Evolutionary conservation across 2,113 vertebrate species (phyloP).

Genomic region (Phycodurus eques): DNA sequence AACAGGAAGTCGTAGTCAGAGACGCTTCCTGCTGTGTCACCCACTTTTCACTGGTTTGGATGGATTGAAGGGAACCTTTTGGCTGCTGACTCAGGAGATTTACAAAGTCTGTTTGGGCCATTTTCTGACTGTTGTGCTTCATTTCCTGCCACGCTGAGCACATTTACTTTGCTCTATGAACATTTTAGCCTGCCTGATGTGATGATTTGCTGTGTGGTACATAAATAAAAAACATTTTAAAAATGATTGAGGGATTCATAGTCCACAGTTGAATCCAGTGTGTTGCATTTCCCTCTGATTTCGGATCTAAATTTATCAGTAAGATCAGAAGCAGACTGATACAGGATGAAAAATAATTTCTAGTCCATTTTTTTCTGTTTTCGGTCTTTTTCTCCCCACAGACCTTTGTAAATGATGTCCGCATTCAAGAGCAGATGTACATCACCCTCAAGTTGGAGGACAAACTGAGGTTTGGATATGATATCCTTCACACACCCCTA

Average conservation of each 20-base stretch:
- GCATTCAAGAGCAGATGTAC: constrained; percentile 97
- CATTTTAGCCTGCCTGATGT: neutral
- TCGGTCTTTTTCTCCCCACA: constrained; percentile 53
- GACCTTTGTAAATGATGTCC: constrained; percentile 97
- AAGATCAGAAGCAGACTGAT: too few species aligned
- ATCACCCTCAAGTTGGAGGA: constrained; percentile 95
- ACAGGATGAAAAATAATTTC: neutral
- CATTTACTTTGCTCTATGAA: neutral
- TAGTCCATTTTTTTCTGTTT: constrained; percentile 18
- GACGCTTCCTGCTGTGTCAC: constrained; percentile 69
- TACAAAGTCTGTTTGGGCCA: neutral
- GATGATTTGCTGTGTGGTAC: too few species aligned
- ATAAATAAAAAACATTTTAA: neutral
- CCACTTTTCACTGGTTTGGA: constrained; percentile 45
- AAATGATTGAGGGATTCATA: neutral
- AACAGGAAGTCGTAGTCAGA: constrained; percentile 61
- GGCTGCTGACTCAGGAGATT: constrained; percentile 55
- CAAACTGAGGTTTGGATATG: constrained; percentile 98
- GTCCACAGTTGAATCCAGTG: neutral
- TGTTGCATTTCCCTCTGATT: neutral
- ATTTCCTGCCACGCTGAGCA: neutral
- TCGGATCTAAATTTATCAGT: too few species aligned
- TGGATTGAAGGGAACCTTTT: constrained; percentile 54
- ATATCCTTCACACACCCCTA: constrained; percentile 84
- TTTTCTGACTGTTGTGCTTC: neutral